Conservation (phyloP, 2,797 vertebrate genomes). For the Molossus alvarezi region DNA sequence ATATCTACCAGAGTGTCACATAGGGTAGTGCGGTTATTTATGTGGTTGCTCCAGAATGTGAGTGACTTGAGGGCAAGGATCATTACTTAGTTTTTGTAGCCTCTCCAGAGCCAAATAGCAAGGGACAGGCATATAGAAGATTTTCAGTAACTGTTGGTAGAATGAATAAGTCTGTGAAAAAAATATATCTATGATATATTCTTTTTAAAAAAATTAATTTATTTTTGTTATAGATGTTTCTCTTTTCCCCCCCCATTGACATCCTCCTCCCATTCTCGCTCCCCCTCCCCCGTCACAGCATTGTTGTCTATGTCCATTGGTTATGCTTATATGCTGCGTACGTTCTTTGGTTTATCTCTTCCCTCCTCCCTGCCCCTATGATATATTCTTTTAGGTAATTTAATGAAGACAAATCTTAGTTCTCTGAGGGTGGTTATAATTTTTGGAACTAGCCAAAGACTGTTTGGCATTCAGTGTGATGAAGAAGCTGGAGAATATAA, state of each 20-base stretch:
- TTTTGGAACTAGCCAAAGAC: conserved; percentile 63
- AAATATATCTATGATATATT: neutral
- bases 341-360: no score
- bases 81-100: neutral
- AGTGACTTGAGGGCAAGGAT: conserved; percentile 5
- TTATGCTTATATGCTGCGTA: no score
- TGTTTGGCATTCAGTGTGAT: conserved; percentile 67
- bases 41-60: conserved; percentile 31
- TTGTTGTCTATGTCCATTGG: no score
- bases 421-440: conserved; percentile 54
- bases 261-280: no score
- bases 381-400: conserved; percentile 22
- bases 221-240: no score
- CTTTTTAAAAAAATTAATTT: neutral
- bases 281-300: no score
- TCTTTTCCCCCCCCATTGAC: no score
- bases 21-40: neutral
- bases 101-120: neutral
- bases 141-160: conserved; percentile 34
- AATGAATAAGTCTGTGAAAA: conserved; percentile 60
- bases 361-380: neutral
- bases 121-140: neutral
- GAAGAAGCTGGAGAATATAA: conserved; percentile 55
- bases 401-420: conserved; percentile 50
- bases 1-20: neutral